Base-by-base conservation (phyloP, 2,113 vertebrate genomes). In the Corydoras maculifer region DNA sequence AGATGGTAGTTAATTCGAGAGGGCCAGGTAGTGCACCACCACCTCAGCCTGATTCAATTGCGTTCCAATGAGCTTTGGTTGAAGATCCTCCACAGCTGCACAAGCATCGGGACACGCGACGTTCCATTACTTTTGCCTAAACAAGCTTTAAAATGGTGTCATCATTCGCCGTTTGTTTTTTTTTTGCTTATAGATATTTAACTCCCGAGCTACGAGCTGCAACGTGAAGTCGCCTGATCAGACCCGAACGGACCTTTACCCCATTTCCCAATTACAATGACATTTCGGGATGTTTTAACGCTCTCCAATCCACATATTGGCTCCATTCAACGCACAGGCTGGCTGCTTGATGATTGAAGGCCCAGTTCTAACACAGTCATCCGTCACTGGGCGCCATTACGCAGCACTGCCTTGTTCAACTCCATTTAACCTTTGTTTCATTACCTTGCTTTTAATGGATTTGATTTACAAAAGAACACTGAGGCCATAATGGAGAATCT, bases 401-500 rank as follows among this genome's bases (percentile, higher is more conserved):
- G 77, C 77, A 84, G 76, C 75, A 83, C 82, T 83, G 81, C 78
- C 60, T 76, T 79, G 81, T 85, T 79, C 85, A 80, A 84, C 87
- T 86, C 84, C 87, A 84, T 86, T 88, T 89, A 88, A 90, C 88
- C 90, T 90, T 90, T 88, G 85, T 77, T 89, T 90, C 89, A 87
- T 89, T 80, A 83, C 80, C 80, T 80, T 87, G 82, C 84, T 88
- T 88, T 89, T 91, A 89, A 90, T 90, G 87, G 88, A 91, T 90
- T 88, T 88, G 79, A 90, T 91, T 91, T 89, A 87, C 83, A 87
- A 90, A 89, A 90, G 90, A 90, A 89, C 88, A 91, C 84, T 90
- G 88, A 88, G 83, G 85, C 87, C 86, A 90, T 91, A 90, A 91
- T 90, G 82, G 86, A 86, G 87, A 88, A 86, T 86, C 87, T 89